phyloP scores from a whole-genome alignment of 23 tunicate species.

The Phallusia fumigata region DNA sequence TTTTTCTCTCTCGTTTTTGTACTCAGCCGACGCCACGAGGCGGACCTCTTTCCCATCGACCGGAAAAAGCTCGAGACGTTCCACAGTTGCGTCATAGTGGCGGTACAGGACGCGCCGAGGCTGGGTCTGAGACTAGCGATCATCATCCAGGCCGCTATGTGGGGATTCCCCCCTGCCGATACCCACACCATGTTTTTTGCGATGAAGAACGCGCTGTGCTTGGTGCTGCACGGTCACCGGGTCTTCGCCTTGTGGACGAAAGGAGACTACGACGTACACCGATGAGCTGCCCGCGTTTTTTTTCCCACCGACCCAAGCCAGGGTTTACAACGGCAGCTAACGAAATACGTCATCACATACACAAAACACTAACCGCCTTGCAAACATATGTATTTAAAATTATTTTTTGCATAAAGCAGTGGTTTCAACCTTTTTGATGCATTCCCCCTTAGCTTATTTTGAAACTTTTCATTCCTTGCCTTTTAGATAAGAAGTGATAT shows the following conservation, averaged over 20 bases:
- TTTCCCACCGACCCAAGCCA: no score
- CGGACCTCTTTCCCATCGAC: not conserved
- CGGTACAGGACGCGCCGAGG: not conserved
- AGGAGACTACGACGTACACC: not conserved
- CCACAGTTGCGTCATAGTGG: conserved; percentile 3
- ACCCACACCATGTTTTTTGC: conserved; percentile 2
- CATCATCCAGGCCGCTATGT: not conserved
- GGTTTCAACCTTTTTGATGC: no score
- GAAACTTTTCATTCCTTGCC: no score
- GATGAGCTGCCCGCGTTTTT: no score
- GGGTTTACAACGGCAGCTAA: no score
- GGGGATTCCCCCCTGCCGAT: conserved; percentile 2
- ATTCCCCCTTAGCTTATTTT: no score
- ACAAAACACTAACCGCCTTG: no score
- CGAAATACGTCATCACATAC: no score
- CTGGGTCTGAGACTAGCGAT: not conserved
- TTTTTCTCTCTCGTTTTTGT: not conserved
- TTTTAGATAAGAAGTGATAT: no score
- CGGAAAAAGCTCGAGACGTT: not conserved
- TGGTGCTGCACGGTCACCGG: not conserved
- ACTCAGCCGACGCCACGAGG: not conserved
- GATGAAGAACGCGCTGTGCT: not conserved
- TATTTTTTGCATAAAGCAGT: no score
- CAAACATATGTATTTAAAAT: no score
- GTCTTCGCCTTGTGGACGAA: not conserved